Evolutionary conservation across 2,113 vertebrate species (phyloP), one percentile per base, ranked within the genome.

Genomic region (Microtus montanus): DNA sequence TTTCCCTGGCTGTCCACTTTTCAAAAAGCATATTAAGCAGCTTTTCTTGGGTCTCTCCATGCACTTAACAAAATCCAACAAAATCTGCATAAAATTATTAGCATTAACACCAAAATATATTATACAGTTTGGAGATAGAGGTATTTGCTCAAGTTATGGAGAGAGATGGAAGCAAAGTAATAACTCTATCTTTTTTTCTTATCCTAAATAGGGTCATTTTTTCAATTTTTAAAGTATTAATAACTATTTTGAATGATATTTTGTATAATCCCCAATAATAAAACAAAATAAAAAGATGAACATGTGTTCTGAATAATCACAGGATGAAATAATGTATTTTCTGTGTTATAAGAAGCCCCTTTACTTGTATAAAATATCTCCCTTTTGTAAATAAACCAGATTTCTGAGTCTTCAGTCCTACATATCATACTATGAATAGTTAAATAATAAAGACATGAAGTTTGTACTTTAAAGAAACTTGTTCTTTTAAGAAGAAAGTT

Each of bases 141-240:
- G 30, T 85, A 22, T 6, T 70, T 93, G 58, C 17, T 26, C 74
- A 93, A 86, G 0, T 61, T 79, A 8, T 8, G 1, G 58, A 87
- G 20, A 44, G n/a, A 63, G 20, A 78, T 73, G 77, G 9, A 84
- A 91, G 8, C 2, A 84, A 87, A 85, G 14, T 10, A 15, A 26
- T 63, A 89, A 91, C 78, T 89, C 14, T 87, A 83, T 82, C 33
- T 35, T 64, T 52, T 52, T 95, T 86, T 33, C 87, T 22, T 68
- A 15, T 54, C 74, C 5, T 54, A 74, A 77, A 15, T 22, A 71
- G 26, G 11, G 13, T 52, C n/a, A 91, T 71, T 93, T 91, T 89
- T 30, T 24, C 6, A 89, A 15, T 78, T 47, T 49, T 91, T 38
- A 74, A 63, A 20, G 2, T 54, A 74, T 58, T 61, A 92, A 15